Evolutionary conservation across 1,140 invertebrate species (phyloP).

Genomic region (Aphaenogaster floridana): DNA sequence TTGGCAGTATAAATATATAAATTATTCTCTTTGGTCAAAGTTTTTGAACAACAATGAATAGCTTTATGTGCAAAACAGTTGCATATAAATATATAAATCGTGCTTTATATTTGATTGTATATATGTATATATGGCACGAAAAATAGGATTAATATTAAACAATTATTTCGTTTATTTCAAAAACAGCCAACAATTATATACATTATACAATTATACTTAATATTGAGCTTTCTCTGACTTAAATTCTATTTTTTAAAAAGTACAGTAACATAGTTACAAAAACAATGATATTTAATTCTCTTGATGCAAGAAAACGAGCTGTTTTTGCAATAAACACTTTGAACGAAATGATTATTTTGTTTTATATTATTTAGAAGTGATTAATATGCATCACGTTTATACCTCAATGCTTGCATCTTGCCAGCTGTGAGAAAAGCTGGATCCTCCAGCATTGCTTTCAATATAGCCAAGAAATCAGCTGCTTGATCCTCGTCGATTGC

Average conservation of each 20-base stretch:
- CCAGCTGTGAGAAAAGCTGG: constrained; percentile 81
- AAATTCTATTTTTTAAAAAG: neutral
- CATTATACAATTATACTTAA: constrained; percentile 7
- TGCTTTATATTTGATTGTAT: constrained; percentile 7
- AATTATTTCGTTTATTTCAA: constrained; percentile 25
- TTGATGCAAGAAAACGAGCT: constrained; percentile 18
- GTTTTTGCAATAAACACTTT: constrained; percentile 44
- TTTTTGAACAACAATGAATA: neutral
- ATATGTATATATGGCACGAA: constrained; percentile 21
- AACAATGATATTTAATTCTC: constrained; percentile 21
- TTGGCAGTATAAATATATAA: constrained; percentile 51
- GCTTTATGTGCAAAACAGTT: neutral
- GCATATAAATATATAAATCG: neutral
- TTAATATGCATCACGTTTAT: constrained; percentile 56
- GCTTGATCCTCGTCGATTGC: constrained; percentile 90
- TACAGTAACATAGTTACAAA: neutral
- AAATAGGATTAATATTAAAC: neutral
- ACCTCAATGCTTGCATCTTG: constrained; percentile 78
- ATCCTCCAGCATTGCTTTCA: constrained; percentile 89
- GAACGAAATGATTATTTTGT: constrained; percentile 15
- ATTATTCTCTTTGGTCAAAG: constrained; percentile 11
- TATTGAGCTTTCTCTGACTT: neutral
- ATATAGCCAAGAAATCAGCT: constrained; percentile 89
- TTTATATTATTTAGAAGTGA: neutral
- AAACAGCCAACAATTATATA: constrained; percentile 46